phyloP scores from a whole-genome alignment of 1,140 invertebrate species.

The Pseudomyrmex pallidus region DNA sequence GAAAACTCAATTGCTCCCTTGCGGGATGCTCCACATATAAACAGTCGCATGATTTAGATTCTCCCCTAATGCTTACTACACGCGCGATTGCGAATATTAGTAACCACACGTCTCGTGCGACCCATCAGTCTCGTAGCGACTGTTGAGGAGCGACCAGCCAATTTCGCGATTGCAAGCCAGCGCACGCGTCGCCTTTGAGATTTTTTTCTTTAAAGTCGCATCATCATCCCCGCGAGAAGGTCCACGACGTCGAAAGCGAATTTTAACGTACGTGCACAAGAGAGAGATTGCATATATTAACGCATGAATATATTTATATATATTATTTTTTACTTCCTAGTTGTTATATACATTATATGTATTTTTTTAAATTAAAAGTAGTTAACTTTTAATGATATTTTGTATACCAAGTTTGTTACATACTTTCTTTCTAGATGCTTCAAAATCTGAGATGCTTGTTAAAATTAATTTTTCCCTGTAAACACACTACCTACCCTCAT shows the following conservation, averaged over 20 bases:
- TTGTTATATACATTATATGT: background rate
- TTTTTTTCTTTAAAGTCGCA: background rate
- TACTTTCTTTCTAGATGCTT: background rate
- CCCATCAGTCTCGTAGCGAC: slow-evolving; percentile 79
- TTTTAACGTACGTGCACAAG: slow-evolving; percentile 45
- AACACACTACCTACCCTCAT: background rate
- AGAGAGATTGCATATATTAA: slow-evolving; percentile 2
- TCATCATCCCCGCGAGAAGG: background rate
- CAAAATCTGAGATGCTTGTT: background rate
- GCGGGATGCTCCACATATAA: slow-evolving; percentile 48
- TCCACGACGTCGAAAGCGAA: background rate
- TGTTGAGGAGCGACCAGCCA: slow-evolving; percentile 75
- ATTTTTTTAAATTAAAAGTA: no score
- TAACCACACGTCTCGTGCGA: slow-evolving; percentile 76
- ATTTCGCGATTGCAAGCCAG: slow-evolving; percentile 60
- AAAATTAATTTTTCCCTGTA: background rate
- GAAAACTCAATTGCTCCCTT: slow-evolving; percentile 36
- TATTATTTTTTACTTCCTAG: background rate
- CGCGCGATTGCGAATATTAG: slow-evolving; percentile 75
- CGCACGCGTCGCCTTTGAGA: slow-evolving; percentile 6
- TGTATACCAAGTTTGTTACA: background rate
- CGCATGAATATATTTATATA: background rate
- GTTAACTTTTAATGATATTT: background rate
- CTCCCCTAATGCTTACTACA: slow-evolving; percentile 72
- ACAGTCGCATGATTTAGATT: slow-evolving; percentile 71